Evolutionary conservation across 2,113 vertebrate species (phyloP).

Genomic region (Tonatia bakeri): DNA sequence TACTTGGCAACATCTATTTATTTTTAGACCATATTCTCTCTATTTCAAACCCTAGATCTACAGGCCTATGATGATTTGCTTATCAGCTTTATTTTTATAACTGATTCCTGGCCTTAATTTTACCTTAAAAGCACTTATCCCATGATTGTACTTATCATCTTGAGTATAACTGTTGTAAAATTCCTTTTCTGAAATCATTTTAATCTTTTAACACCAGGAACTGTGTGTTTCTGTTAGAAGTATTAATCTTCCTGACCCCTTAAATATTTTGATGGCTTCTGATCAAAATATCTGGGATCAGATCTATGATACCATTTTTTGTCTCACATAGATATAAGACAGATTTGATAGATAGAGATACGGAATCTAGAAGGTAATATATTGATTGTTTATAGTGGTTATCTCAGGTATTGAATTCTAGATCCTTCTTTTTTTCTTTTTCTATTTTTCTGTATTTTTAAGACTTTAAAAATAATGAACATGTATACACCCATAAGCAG

Average conservation of each 20-base stretch:
- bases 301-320: not conserved
- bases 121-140: not conserved
- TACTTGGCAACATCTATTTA: not conserved
- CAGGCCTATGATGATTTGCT: not conserved
- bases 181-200: not conserved
- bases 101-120: slow-evolving; percentile 17
- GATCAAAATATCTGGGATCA: no score
- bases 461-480: not conserved
- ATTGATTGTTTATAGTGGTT: not conserved
- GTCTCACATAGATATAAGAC: not conserved
- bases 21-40: not conserved
- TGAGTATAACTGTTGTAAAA: not conserved
- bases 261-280: slow-evolving; percentile 34
- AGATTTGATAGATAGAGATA: not conserved
- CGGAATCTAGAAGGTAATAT: not conserved
- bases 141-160: not conserved
- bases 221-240: slow-evolving; percentile 12
- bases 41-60: not conserved
- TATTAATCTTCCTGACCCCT: not conserved
- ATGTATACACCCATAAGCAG: not conserved
- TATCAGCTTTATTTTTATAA: not conserved
- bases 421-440: not conserved
- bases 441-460: slow-evolving; percentile 25
- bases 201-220: not conserved
- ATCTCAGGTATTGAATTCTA: not conserved